Evolutionary conservation across 2,113 vertebrate species (phyloP), one percentile per base, ranked within the genome.

Genomic region (Neofelis nebulosa): DNA sequence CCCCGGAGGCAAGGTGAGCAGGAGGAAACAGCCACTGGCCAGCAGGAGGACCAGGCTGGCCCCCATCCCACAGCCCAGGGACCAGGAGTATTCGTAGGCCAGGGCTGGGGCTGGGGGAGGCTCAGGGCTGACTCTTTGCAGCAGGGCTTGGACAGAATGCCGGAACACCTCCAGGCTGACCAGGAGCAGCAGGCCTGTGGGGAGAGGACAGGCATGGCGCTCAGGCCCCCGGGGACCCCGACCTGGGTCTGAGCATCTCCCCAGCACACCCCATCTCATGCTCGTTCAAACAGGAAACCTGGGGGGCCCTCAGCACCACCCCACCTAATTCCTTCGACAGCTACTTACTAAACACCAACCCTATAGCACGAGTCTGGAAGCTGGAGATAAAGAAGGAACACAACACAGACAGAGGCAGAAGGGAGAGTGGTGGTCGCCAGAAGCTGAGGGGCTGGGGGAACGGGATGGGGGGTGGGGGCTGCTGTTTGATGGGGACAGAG

Each of bases 31-130:
- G 94, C 98, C 21, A 0, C 99, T 99, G 2, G 98, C 99, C 7
- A 99, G 68, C 93, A 99, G 99, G 66, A 99, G 99, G 80, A 99
- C 82, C 29, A 98, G 98, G 82, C 99, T 99, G 0, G 99, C 99
- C 0, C 98, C 98, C 79, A 99, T 98, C 3, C 99, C 98, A 8
- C 99, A 99, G 84, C 98, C 98, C 97, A 99, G 98, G 0, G 99
- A 99, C 99, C 99, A 99, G 91, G 99, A 99, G 86, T 99, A 99
- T 80, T 99, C 99, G 0, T 99, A 99, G 93, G 99, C 97, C 66
- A 99, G 98, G 55, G 79, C 89, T 0, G 97, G 98, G 16, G 81
- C 83, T 0, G 7, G 94, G 10, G 87, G 57, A 0, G 99, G 98
- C 66, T 99, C 95, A 0, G 98, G 97, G 97, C 98, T 97, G 80